Base-by-base conservation (phyloP, 2,797 vertebrate genomes). In the Furcifer pardalis region DNA sequence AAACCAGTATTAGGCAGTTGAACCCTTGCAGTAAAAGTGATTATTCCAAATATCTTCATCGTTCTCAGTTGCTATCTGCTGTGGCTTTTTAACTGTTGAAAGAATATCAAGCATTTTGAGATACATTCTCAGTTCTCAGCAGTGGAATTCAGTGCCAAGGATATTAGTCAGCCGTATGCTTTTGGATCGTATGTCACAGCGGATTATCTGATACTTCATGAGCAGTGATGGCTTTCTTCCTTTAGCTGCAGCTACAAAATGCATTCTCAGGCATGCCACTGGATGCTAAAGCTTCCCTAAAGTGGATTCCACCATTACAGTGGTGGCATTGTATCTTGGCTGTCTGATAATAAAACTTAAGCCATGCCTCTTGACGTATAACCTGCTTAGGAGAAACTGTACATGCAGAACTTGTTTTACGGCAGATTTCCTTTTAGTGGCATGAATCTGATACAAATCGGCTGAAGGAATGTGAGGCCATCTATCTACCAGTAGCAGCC, bases 61-160 rank as follows among this genome's bases (percentile, higher is more conserved):
- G 88, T 71, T 92, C 85, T 84, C 94, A 88, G 93, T 56, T 91
- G 93, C 93, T 92, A 91, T 92, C 90, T 91, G 87, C 92, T 93
- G 93, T 89, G 80, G 82, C 89, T 91, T 93, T 86, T 91, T 92
- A 91, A 91, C 93, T 92, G 91, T 89, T 93, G 93, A 93, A 92
- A 93, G 87, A 81, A 88, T 88, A 89, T 92, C 88, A 92, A 92
- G 89, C 90, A 82, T 91, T 91, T 91, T 88, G 88, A 92, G 92
- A 91, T 1, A 35, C 83, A 84, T 68, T 72, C 91, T 90, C 77
- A 79, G 81, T 87, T 94, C 89, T 88, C 89, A 90, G 89, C 83
- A 84, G 62, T 1, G 0, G 77, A 87, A 74, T 84, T 2, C 72
- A 35, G 91, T 27, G 73, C 93, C 90, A 94, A 89, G 90, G 92